Conservation (phyloP, 2,113 vertebrate species). For the Sylvietta virens region DNA sequence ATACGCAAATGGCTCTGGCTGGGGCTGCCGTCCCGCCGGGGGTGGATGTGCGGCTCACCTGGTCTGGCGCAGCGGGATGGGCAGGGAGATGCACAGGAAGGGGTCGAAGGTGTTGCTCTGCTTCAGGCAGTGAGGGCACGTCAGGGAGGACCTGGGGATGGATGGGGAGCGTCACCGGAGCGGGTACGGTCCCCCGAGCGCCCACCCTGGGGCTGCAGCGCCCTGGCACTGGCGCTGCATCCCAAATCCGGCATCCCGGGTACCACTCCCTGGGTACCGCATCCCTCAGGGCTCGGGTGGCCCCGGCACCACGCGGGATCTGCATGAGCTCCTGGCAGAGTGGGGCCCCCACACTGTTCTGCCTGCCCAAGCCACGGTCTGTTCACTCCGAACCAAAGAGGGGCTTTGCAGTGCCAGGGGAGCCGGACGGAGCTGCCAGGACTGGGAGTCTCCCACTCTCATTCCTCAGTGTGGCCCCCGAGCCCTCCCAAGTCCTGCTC, state of each 20-base stretch:
- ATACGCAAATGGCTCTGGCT: accelerated
- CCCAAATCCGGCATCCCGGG: neutral
- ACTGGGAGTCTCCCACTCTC: neutral
- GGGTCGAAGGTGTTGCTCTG: slow-evolving; percentile 98
- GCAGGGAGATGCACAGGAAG: slow-evolving; percentile 91
- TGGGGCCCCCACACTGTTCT: accelerated
- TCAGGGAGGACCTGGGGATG: slow-evolving; percentile 85
- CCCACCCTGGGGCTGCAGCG: neutral
- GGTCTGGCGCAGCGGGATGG: slow-evolving; percentile 90
- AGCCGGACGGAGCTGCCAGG: neutral
- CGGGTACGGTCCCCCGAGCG: accelerated
- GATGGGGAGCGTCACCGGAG: accelerated
- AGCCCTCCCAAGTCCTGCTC: neutral
- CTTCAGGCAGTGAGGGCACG: slow-evolving; percentile 92
- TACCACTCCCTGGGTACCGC: neutral
- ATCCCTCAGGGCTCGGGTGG: neutral
- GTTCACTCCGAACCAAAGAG: neutral
- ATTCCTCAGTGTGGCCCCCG: too few species aligned
- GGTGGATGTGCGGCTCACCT: slow-evolving; percentile 65
- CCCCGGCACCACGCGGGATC: neutral
- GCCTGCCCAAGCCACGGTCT: accelerated
- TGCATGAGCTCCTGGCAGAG: neutral
- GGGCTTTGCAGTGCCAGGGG: accelerated
- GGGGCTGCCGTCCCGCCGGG: accelerated
- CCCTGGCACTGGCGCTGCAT: neutral